Evolutionary conservation across 2,797 vertebrate species (phyloP).

Genomic region (Pteronotus mesoamericanus): DNA sequence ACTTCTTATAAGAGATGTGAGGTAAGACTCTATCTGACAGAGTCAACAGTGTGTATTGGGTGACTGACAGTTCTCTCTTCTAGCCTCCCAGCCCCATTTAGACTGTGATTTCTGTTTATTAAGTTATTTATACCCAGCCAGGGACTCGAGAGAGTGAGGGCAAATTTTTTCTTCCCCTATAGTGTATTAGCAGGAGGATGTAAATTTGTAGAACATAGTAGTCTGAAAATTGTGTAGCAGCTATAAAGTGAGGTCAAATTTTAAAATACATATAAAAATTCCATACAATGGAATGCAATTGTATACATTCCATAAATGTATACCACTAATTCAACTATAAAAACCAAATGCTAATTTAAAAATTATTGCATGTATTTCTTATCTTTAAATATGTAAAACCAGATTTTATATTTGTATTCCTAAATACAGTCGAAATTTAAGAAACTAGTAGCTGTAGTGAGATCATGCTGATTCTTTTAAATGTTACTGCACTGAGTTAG

Average conservation of each 20-base stretch:
- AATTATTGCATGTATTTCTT: neutral
- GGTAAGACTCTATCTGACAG: neutral
- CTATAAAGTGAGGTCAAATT: neutral
- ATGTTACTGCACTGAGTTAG: neutral
- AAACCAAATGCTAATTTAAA: neutral
- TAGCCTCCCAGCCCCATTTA: neutral
- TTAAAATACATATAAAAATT: neutral
- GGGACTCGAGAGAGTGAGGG: neutral
- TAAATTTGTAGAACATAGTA: neutral
- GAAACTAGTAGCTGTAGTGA: neutral
- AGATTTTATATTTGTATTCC: neutral
- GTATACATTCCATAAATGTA: too few relatives aligned
- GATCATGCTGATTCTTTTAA: neutral
- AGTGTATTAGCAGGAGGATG: neutral
- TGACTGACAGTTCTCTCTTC: neutral
- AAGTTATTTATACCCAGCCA: neutral
- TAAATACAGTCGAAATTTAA: neutral
- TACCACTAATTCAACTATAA: neutral
- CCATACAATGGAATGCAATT: too few relatives aligned
- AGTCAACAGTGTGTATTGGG: neutral
- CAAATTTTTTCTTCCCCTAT: neutral
- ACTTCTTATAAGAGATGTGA: neutral
- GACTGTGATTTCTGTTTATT: neutral
- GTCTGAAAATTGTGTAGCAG: neutral
- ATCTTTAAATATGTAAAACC: neutral